Evolutionary conservation across 2,888 invertebrate species (phyloP).

Genomic region (Rotaria magnacalcarata): DNA sequence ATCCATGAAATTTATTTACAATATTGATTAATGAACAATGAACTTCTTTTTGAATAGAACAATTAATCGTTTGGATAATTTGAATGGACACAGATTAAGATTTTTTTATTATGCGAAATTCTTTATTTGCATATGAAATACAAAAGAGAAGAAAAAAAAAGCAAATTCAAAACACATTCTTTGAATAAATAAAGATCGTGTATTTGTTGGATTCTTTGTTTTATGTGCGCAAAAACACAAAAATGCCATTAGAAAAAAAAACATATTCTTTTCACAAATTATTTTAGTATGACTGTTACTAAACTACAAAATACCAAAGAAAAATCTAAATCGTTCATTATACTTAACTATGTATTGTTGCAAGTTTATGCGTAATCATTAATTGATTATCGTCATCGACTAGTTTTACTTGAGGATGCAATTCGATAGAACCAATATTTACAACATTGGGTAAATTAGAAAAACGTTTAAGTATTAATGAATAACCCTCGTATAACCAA

Average conservation of each 20-base stretch:
- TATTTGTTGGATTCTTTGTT: background rate
- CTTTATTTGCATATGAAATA: too few relatives aligned
- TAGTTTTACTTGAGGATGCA: background rate
- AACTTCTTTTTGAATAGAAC: too few relatives aligned
- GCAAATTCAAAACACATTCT: too few relatives aligned
- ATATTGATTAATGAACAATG: too few relatives aligned
- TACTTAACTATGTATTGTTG: background rate
- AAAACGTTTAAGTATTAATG: background rate
- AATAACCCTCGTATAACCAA: conserved; percentile 41
- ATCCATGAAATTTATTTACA: too few relatives aligned
- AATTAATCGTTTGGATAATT: too few relatives aligned
- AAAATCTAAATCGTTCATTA: background rate
- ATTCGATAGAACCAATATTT: background rate
- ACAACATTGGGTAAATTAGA: background rate
- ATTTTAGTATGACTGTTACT: background rate
- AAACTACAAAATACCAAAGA: background rate
- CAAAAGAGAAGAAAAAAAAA: too few relatives aligned
- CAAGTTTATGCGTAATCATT: background rate
- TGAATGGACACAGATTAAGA: too few relatives aligned
- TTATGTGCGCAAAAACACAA: background rate
- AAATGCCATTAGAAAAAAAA: background rate
- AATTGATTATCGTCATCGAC: background rate
- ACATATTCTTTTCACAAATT: background rate
- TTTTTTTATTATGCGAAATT: too few relatives aligned
- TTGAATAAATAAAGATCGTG: background rate